Conservation (phyloP, 1,140 invertebrate genomes). For the Phortica variegata region DNA sequence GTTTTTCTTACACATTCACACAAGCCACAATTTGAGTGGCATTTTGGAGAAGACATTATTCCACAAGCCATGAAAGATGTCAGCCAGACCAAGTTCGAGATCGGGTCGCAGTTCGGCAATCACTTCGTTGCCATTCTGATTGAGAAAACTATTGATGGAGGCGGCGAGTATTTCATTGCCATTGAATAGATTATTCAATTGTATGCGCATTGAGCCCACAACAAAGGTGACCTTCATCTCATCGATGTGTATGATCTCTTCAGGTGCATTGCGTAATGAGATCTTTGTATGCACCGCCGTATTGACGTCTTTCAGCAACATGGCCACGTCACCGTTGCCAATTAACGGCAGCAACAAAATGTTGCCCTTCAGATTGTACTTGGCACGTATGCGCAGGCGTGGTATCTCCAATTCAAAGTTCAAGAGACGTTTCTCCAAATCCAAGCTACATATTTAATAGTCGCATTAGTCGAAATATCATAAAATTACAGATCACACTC, state of each 20-base stretch:
- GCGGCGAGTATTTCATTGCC: constrained; percentile 60
- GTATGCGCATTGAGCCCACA: constrained; percentile 60
- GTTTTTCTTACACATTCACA: no score
- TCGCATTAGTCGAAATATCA: neutral
- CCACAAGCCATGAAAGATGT: constrained; percentile 75
- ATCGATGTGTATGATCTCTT: constrained; percentile 59
- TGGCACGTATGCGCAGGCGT: constrained; percentile 59
- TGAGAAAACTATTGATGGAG: constrained; percentile 65
- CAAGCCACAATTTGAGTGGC: constrained; percentile 74
- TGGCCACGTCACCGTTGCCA: constrained; percentile 59
- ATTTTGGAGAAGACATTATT: constrained; percentile 76
- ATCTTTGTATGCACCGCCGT: constrained; percentile 60
- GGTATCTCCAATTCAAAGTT: constrained; percentile 61
- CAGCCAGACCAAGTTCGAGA: constrained; percentile 70
- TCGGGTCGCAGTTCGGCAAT: constrained; percentile 82
- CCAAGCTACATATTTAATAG: constrained; percentile 50
- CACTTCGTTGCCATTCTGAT: constrained; percentile 80
- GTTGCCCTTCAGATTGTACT: constrained; percentile 63
- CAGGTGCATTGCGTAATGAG: constrained; percentile 53
- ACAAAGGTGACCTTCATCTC: constrained; percentile 63
- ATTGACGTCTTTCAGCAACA: constrained; percentile 59
- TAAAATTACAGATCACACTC: constrained; percentile 2
- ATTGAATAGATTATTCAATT: constrained; percentile 61
- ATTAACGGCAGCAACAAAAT: constrained; percentile 62
- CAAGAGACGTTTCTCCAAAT: constrained; percentile 57